Conservation (phyloP, 2,888 invertebrate species). For the Apodemia duryi region DNA sequence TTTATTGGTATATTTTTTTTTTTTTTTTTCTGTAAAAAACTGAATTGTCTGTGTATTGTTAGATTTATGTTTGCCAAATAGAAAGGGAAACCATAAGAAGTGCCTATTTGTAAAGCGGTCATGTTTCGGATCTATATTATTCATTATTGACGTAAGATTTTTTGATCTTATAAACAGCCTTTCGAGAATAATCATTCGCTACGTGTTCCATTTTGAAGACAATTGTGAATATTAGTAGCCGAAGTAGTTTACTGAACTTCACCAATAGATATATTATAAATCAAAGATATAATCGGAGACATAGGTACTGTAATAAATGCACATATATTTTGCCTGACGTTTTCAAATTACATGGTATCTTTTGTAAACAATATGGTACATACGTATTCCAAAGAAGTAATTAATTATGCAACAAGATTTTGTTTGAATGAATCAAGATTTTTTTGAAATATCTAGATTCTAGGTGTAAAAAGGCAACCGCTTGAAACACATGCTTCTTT, state of each 20-base stretch:
- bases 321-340: no score
- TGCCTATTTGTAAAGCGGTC: background rate
- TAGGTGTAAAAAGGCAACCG: background rate
- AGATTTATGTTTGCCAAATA: conserved; percentile 1
- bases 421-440: background rate
- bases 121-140: conserved; percentile 1
- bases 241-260: no score
- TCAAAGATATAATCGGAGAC: no score
- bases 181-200: background rate
- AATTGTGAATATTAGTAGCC: background rate
- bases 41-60: background rate
- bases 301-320: no score
- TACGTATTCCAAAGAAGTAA: no score
- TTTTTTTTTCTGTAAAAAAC: no score
- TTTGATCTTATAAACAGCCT: conserved; percentile 3
- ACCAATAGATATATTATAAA: no score
- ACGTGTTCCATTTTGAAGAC: background rate
- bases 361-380: no score
- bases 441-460: background rate
- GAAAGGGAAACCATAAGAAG: background rate
- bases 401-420: no score
- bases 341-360: no score
- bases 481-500: conserved; percentile 8
- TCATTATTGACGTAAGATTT: conserved; percentile 7
- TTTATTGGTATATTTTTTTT: no score